Percentiles rank a stretch among this genome's conserved stretches.
These are phyloP conservation scores for Phodopus roborovskii DNA, from an alignment of 2,113 vertebrate species.

Conservation along the genomic window DNA sequence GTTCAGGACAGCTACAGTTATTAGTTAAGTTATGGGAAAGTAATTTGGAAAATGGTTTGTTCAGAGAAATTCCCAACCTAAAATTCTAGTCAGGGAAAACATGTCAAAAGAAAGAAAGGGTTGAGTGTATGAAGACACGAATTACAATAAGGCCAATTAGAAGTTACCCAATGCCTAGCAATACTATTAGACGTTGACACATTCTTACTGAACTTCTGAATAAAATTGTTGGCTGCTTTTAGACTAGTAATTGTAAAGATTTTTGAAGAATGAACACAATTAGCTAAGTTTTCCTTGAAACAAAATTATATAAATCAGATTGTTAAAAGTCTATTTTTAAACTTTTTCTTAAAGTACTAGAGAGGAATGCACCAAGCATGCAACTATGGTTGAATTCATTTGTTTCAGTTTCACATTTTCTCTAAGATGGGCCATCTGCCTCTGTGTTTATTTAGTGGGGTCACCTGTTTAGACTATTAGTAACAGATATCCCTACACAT, in stretches of 20 bases:
- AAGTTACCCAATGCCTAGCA: background rate
- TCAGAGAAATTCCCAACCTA: background rate
- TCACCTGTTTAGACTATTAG: conserved; percentile 7
- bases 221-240: background rate
- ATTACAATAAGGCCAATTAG: background rate
- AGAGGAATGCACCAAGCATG: background rate
- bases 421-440: background rate
- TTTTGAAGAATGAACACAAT: conserved; percentile 28
- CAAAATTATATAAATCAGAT: background rate
- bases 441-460: conserved; percentile 9
- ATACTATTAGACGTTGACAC: background rate
- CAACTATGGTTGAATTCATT: background rate
- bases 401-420: background rate
- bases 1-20: background rate
- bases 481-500: conserved; percentile 44
- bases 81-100: conserved; percentile 11
- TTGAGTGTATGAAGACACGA: background rate
- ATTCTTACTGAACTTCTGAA: background rate
- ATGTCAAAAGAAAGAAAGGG: background rate
- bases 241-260: background rate
- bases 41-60: conserved; percentile 10
- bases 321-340: background rate
- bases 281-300: conserved; percentile 1
- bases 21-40: background rate
- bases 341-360: background rate